Evolutionary conservation across 2,113 vertebrate species (phyloP).

Genomic region (Chionodraco myersi): DNA sequence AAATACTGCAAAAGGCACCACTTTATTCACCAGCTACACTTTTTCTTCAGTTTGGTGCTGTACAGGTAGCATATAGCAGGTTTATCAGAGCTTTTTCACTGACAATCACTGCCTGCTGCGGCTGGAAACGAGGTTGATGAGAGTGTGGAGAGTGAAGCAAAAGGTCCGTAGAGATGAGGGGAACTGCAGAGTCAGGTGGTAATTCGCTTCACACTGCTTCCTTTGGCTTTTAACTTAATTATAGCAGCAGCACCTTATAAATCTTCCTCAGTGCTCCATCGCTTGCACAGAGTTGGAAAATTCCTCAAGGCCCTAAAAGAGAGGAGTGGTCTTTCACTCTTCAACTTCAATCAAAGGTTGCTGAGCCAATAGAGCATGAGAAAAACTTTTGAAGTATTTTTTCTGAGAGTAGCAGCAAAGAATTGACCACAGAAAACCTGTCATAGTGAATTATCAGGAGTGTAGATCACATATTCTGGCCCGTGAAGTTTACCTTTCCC

Average conservation of each 20-base stretch:
- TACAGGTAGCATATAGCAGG: background rate
- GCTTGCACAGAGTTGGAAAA: conserved; percentile 49
- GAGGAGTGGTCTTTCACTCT: conserved; percentile 66
- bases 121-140: conserved; percentile 22
- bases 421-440: conserved; percentile 71
- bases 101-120: conserved; percentile 12
- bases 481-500: conserved; percentile 63
- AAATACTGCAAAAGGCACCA: background rate
- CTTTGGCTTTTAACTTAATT: conserved; percentile 59
- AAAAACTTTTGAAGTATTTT: conserved; percentile 64
- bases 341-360: conserved; percentile 70
- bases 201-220: conserved; percentile 18
- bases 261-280: conserved; percentile 42
- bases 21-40: background rate
- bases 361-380: conserved; percentile 40
- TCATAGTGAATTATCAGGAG: conserved; percentile 60
- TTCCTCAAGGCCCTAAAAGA: conserved; percentile 47
- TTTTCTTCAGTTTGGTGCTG: background rate
- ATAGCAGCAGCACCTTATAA: conserved; percentile 46
- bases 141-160: conserved; percentile 15
- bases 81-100: background rate
- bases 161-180: conserved; percentile 6
- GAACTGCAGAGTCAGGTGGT: conserved; percentile 4
- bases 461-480: conserved; percentile 58
- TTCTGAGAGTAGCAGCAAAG: conserved; percentile 44